Base-by-base conservation (phyloP, 2,888 invertebrate genomes). In the Acleris laterana region DNA sequence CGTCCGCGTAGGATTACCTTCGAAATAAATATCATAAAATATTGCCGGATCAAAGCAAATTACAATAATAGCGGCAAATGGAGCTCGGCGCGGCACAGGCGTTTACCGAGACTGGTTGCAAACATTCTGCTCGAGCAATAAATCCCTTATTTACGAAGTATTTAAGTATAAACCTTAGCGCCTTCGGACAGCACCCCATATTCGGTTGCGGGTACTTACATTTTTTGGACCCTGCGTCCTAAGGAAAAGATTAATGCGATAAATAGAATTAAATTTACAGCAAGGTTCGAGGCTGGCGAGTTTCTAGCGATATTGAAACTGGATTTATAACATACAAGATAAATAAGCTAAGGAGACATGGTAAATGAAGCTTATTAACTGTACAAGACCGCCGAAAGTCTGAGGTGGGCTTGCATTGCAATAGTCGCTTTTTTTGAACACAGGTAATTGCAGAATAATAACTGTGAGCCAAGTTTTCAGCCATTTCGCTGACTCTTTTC, bases 71-170 rank as follows among this genome's bases (percentile, higher is more conserved):
- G 64, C 57, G 51, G 59, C 38, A 56, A 68, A 66, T 63, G 55
- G 57, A 25, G 59, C 57, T 58, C 50, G 13, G 58, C 53, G 28
- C 46, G 46, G 48, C 56, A 60, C 68, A 63, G 58, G 61, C 62
- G 55, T 61, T 61, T 55, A 61, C 56, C 46, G 42, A 52, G 38
- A 67, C 62, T 55, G 66, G 67, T 67, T 64, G 55, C 46, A 58
- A 53, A 46, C 52, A 52, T 50, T 51, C 25, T 25, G 46, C 48
- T 56, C 20, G 50, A 42, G 60, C 53, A 19, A 68, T 70, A 70
- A 66, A 68, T 65, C 63, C 57, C 56, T 63, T 65, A 71, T 70
- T 71, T 70, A 69, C 63, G 68, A 69, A 70, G 55, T 55, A n/a
- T n/a, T n/a, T n/a, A 22, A 25, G 51, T 51, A 22, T 17, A 46